A percentile compares a stretch with the other conserved stretches of the same genome.
These are phyloP conservation scores for Synanthedon formicaeformis DNA, from an alignment of 2,888 invertebrate species.

Conservation along the genomic window DNA sequence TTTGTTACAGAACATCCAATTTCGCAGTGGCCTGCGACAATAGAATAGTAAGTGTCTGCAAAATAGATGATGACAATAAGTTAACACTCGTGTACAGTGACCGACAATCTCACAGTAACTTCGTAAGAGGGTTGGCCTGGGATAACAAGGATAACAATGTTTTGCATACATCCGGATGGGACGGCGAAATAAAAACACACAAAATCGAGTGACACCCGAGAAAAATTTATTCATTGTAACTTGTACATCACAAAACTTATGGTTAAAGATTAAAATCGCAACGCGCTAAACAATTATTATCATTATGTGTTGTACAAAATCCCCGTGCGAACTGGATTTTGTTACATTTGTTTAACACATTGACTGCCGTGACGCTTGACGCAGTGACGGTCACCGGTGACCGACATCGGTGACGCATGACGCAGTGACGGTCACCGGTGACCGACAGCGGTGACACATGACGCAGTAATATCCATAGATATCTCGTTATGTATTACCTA, in stretches of 20 bases:
- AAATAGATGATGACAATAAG: slow-evolving; percentile 21
- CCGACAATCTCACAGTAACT: slow-evolving; percentile 47
- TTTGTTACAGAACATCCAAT: slow-evolving; percentile 33
- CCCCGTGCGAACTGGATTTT: too few relatives aligned
- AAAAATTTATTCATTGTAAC: slow-evolving; percentile 1
- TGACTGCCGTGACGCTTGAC: too few relatives aligned
- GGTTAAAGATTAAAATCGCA: too few relatives aligned
- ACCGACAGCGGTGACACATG: too few relatives aligned
- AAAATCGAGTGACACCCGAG: slow-evolving; percentile 9
- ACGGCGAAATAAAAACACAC: slow-evolving; percentile 55
- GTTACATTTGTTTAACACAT: too few relatives aligned
- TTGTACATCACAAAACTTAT: background rate
- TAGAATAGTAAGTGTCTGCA: slow-evolving; percentile 48
- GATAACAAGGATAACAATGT: slow-evolving; percentile 31
- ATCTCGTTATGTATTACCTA: too few relatives aligned
- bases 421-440: too few relatives aligned
- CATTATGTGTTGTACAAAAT: too few relatives aligned
- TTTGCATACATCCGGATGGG: slow-evolving; percentile 72
- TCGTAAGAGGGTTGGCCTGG: slow-evolving; percentile 69
- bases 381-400: too few relatives aligned
- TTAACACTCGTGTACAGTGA: slow-evolving; percentile 37
- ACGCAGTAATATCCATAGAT: too few relatives aligned
- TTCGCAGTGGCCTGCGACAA: slow-evolving; percentile 60
- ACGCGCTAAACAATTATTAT: too few relatives aligned
- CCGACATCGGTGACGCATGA: too few relatives aligned